A percentile compares a stretch with the other conserved stretches of the same genome.
phyloP scores from a whole-genome alignment of 2,797 vertebrate genomes.

The Amblyopsis hoosieri region DNA sequence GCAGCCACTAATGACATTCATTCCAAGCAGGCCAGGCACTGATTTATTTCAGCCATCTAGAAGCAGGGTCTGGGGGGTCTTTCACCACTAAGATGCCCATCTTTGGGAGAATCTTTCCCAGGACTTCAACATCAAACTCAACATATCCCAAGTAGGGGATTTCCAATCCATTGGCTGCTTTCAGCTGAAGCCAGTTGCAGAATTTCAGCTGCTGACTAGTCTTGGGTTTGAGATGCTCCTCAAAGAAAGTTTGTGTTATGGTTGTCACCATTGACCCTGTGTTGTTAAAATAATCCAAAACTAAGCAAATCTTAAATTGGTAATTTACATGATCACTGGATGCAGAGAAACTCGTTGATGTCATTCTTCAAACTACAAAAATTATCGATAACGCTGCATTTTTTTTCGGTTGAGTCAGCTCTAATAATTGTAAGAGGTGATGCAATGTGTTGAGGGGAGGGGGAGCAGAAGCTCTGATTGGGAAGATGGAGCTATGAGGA shows the following conservation, averaged over 20 bases:
- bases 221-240: neutral
- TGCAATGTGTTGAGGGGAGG: no score
- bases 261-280: constrained; percentile 12
- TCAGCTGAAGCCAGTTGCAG: constrained; percentile 8
- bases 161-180: constrained; percentile 7
- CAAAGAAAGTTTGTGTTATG: constrained; percentile 5
- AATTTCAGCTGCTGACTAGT: neutral
- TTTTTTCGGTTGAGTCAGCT: no score
- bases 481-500: no score
- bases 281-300: neutral
- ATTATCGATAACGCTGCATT: no score
- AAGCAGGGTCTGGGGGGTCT: constrained; percentile 4
- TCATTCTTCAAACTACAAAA: no score
- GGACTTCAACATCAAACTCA: constrained; percentile 9
- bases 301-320: no score
- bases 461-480: no score
- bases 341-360: no score
- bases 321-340: no score
- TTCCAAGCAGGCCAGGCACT: constrained; percentile 13
- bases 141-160: constrained; percentile 14
- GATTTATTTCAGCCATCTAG: neutral
- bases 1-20: constrained; percentile 11
- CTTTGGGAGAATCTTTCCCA: constrained; percentile 1
- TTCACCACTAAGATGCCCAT: constrained; percentile 8
- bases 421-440: no score